Conservation (phyloP, 1,140 invertebrate genomes). For the Ylistrum balloti region DNA sequence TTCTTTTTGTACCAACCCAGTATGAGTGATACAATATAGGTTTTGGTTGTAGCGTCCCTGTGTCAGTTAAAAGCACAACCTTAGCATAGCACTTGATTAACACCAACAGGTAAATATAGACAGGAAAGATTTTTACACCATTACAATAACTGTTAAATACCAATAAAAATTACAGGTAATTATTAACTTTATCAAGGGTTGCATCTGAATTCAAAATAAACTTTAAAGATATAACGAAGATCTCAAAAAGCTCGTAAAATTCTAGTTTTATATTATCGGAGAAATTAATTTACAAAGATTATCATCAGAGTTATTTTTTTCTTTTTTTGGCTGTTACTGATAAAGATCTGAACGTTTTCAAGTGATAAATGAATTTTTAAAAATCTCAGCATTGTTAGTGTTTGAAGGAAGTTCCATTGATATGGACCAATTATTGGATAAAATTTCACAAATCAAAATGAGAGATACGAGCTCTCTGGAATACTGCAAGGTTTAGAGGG, state of each 20-base stretch:
- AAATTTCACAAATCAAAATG: conserved; percentile 18
- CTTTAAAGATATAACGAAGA: conserved; percentile 22
- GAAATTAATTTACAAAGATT: conserved; percentile 36
- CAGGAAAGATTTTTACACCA: neutral
- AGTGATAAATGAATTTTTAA: neutral
- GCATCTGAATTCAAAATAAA: conserved; percentile 17
- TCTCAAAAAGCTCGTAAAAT: conserved; percentile 31
- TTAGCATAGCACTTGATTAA: no score
- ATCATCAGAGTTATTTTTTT: conserved; percentile 11
- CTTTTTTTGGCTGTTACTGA: neutral
- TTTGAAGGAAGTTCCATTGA: conserved; percentile 1
- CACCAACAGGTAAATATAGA: neutral
- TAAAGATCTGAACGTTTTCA: conserved; percentile 17
- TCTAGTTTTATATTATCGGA: neutral
- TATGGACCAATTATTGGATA: conserved; percentile 11
- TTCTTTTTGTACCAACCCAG: no score
- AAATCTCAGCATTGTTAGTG: neutral
- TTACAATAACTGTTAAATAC: neutral
- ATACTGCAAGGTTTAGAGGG: neutral
- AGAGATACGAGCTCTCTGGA: neutral
- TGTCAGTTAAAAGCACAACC: no score
- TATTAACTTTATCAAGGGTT: neutral
- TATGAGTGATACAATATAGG: no score
- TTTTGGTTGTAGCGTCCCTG: no score
- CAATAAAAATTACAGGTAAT: conserved; percentile 21